Conservation (phyloP, 2,888 invertebrate species). For the Odiellus spinosus region DNA sequence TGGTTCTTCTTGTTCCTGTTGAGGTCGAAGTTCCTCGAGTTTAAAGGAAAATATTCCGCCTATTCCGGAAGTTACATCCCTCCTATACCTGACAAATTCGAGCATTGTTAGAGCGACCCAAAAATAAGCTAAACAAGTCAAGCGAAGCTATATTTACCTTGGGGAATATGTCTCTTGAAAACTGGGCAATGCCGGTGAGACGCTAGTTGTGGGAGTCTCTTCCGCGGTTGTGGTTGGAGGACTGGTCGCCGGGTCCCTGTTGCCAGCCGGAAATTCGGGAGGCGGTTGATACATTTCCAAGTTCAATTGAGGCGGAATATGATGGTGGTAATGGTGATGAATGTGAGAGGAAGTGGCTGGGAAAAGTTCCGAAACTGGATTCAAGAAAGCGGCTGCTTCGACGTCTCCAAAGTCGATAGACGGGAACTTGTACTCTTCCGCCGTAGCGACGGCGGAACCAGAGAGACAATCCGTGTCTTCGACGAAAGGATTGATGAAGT, state of each 20-base stretch:
- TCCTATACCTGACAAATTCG: constrained; percentile 44
- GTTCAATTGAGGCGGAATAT: too few species aligned
- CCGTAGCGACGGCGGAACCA: neutral
- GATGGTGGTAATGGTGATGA: too few species aligned
- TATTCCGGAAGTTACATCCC: constrained; percentile 23
- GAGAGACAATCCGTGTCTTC: too few species aligned
- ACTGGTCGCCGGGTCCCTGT: neutral
- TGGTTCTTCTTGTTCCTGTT: constrained; percentile 11
- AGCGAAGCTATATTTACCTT: too few species aligned
- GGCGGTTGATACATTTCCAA: too few species aligned
- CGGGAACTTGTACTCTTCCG: constrained; percentile 14
- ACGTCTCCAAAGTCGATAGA: constrained; percentile 10
- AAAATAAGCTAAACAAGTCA: too few species aligned
- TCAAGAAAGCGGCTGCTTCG: too few species aligned
- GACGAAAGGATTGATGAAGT: too few species aligned
- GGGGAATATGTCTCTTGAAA: constrained; percentile 32
- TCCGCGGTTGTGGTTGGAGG: neutral
- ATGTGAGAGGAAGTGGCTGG: too few species aligned
- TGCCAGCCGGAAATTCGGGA: neutral
- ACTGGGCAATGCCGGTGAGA: constrained; percentile 16
- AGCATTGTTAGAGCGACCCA: too few species aligned
- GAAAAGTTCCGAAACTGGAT: too few species aligned
- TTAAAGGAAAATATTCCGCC: constrained; percentile 19
- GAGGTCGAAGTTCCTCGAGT: constrained; percentile 19
- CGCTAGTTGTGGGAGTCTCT: neutral